Percentiles rank a stretch among this genome's conserved stretches.
Evolutionary conservation across 2,113 vertebrate genomes (phyloP).

Genomic region (Brachyistius frenatus): DNA sequence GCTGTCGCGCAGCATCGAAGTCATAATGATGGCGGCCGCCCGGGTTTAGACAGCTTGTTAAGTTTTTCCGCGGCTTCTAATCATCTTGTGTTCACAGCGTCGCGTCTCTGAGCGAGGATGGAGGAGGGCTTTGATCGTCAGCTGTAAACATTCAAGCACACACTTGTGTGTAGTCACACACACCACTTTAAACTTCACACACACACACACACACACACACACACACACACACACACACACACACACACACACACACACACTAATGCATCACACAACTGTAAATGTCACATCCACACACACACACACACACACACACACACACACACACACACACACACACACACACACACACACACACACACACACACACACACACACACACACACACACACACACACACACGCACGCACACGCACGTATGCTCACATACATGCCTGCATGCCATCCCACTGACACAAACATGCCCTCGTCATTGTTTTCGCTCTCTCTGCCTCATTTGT

Average conservation of each 20-base stretch:
- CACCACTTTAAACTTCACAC: slow-evolving; percentile 4
- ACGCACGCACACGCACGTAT: background rate
- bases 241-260: background rate
- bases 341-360: background rate
- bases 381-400: background rate
- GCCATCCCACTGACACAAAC: slow-evolving; percentile 8
- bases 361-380: background rate
- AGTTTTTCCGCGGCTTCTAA: slow-evolving; percentile 66
- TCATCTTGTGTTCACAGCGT: slow-evolving; percentile 66
- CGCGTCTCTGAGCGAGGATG: slow-evolving; percentile 26
- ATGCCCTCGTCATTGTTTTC: slow-evolving; percentile 29
- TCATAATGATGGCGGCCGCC: slow-evolving; percentile 58
- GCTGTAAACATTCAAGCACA: slow-evolving; percentile 51
- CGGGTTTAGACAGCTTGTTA: slow-evolving; percentile 68
- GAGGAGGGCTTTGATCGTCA: slow-evolving; percentile 67
- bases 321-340: background rate
- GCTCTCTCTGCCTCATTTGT: slow-evolving; percentile 35
- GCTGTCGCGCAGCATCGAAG: slow-evolving; percentile 5
- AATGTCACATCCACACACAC: background rate
- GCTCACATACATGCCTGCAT: background rate
- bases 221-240: background rate
- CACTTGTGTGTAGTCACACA: background rate
- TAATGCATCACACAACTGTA: background rate
- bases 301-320: background rate
- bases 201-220: background rate